These are phyloP conservation scores for Mus spicilegus DNA, from an alignment of 2,113 vertebrate genomes.

Conservation along the genomic window DNA sequence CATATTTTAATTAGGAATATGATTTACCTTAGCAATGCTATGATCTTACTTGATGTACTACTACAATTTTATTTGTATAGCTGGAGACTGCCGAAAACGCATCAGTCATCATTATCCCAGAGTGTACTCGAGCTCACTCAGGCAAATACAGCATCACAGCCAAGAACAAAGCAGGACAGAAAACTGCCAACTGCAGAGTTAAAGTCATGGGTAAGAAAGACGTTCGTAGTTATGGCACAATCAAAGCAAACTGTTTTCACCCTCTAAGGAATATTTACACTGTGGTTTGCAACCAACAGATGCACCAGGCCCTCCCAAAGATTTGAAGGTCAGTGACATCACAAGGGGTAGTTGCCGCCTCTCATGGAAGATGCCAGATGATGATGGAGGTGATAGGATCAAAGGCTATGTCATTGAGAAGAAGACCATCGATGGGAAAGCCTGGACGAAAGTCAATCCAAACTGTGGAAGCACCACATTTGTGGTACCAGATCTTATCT, in stretches of 20 bases:
- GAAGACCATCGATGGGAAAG: slow-evolving; percentile 94
- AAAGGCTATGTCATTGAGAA: slow-evolving; percentile 98
- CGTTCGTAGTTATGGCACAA: background rate
- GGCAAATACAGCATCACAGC: slow-evolving; percentile 96
- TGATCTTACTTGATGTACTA: background rate
- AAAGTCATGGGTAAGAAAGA: slow-evolving; percentile 93
- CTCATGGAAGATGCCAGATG: slow-evolving; percentile 96
- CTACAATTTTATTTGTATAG: slow-evolving; percentile 81
- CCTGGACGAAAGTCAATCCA: slow-evolving; percentile 97
- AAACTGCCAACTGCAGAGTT: slow-evolving; percentile 93
- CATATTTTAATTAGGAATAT: slow-evolving; percentile 34
- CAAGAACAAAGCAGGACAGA: slow-evolving; percentile 96
- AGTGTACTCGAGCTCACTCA: slow-evolving; percentile 92
- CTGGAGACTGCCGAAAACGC: slow-evolving; percentile 92
- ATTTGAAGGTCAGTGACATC: slow-evolving; percentile 96
- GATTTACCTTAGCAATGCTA: background rate
- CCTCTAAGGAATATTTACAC: slow-evolving; percentile 25
- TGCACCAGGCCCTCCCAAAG: slow-evolving; percentile 94
- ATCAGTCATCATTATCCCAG: slow-evolving; percentile 91
- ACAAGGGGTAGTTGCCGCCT: slow-evolving; percentile 96
- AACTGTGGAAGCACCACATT: slow-evolving; percentile 93
- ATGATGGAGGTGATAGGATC: slow-evolving; percentile 96
- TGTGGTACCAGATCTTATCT: slow-evolving; percentile 93
- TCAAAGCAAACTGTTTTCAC: slow-evolving; percentile 36
- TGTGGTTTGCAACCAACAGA: slow-evolving; percentile 87